Percentiles rank a stretch among this genome's conserved stretches.
These are phyloP conservation scores for Pseudopleuronectes americanus DNA, from an alignment of 2,797 vertebrate genomes.

Conservation along the genomic window DNA sequence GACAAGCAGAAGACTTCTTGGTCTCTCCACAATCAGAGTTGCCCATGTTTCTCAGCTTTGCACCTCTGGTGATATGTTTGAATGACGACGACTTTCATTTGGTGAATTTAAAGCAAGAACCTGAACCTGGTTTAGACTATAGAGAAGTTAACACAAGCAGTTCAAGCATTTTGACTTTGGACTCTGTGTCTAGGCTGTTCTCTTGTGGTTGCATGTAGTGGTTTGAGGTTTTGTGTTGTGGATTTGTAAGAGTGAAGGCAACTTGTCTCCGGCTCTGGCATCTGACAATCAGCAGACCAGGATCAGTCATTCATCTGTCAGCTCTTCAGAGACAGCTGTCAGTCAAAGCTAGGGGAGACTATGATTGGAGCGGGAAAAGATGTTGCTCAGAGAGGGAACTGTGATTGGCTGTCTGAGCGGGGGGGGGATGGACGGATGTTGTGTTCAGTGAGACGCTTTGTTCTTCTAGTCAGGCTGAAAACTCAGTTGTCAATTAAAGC, in stretches of 20 bases:
- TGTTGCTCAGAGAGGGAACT: not conserved
- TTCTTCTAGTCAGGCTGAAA: conserved; percentile 14
- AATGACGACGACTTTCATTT: no score
- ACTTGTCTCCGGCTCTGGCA: conserved; percentile 58
- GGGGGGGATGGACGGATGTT: not conserved
- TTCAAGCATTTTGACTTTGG: conserved; percentile 31
- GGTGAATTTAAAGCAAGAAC: no score
- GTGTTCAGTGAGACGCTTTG: not conserved
- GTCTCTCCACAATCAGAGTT: no score
- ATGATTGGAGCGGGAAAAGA: conserved; percentile 50
- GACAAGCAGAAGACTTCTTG: no score
- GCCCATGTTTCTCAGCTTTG: no score
- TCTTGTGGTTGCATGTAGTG: not conserved
- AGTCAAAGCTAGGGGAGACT: conserved; percentile 39
- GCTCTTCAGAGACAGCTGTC: conserved; percentile 55
- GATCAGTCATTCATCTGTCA: conserved; percentile 67
- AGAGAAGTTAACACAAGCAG: conserved; percentile 10
- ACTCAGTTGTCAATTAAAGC: conserved; percentile 47
- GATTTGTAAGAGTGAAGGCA: conserved; percentile 9
- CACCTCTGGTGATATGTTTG: no score
- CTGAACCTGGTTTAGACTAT: no score
- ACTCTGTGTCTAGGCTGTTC: not conserved
- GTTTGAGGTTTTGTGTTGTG: not conserved
- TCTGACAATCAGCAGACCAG: conserved; percentile 65
- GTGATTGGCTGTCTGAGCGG: conserved; percentile 51